phyloP scores from a whole-genome alignment of 2,113 vertebrate genomes.

The Clarias batrachus region DNA sequence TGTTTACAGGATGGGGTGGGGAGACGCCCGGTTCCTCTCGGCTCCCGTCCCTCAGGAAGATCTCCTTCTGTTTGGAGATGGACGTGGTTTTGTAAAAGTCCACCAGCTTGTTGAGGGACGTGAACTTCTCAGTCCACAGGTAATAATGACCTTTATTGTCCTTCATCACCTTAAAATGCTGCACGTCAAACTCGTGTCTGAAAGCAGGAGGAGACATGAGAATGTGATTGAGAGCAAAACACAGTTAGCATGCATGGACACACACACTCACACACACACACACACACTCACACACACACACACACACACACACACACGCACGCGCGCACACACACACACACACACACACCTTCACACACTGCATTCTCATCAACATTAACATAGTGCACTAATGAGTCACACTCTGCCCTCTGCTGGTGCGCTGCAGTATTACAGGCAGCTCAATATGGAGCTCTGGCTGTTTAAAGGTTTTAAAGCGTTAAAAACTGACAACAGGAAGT shows the following conservation, averaged over 20 bases:
- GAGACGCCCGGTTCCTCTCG: conserved; percentile 57
- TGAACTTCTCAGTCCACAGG: conserved; percentile 93
- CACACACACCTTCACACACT: not conserved
- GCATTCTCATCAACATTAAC: not conserved
- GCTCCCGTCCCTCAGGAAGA: conserved; percentile 80
- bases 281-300: not conserved
- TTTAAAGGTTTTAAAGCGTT: too few relatives aligned
- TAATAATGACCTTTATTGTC: conserved; percentile 88
- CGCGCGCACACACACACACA: too few relatives aligned
- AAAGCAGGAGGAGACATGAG: not conserved
- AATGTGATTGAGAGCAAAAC: not conserved
- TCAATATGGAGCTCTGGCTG: not conserved
- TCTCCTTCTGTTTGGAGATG: conserved; percentile 88
- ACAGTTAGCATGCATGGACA: not conserved
- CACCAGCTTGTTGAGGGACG: conserved; percentile 91
- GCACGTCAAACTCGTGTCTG: conserved; percentile 90
- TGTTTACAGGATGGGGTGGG: conserved; percentile 43
- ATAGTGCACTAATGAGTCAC: not conserved
- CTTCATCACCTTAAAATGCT: conserved; percentile 96
- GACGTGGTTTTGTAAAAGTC: conserved; percentile 86
- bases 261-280: not conserved
- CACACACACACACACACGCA: not conserved
- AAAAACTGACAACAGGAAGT: too few relatives aligned
- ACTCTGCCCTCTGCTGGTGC: conserved; percentile 4
- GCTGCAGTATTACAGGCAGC: not conserved